Percentiles rank a stretch among this genome's conserved stretches.
phyloP scores from a whole-genome alignment of 2,797 vertebrate genomes.

The Dromococcyx pavoninus region DNA sequence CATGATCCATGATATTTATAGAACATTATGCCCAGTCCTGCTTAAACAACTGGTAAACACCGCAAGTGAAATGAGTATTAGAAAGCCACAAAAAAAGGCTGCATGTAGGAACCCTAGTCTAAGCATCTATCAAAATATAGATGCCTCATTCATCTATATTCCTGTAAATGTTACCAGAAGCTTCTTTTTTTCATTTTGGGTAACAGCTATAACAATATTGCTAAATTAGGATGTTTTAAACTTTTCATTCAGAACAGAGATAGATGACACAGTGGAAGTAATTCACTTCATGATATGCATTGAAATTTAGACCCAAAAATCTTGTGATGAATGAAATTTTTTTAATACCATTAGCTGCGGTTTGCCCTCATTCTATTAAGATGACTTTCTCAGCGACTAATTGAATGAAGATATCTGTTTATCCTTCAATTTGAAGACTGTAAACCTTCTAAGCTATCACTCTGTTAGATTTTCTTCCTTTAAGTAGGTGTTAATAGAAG shows the following conservation, averaged over 20 bases:
- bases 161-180: background rate
- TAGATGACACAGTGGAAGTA: background rate
- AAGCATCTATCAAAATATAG: background rate
- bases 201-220: background rate
- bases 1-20: constrained; percentile 55
- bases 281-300: background rate
- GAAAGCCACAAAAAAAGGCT: background rate
- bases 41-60: constrained; percentile 37
- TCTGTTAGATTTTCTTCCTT: background rate
- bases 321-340: constrained; percentile 13
- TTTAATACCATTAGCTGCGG: background rate
- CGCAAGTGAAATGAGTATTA: background rate
- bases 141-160: background rate
- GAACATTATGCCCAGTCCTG: constrained; percentile 33
- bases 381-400: background rate
- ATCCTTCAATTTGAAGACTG: background rate
- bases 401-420: background rate
- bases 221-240: background rate
- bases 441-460: background rate
- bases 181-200: background rate
- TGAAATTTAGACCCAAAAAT: background rate
- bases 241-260: background rate
- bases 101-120: background rate
- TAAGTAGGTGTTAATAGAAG: background rate
- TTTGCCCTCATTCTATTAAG: background rate